Conservation (phyloP, 35 echinoderm and acorn worm genomes). For the Patiria miniata region DNA sequence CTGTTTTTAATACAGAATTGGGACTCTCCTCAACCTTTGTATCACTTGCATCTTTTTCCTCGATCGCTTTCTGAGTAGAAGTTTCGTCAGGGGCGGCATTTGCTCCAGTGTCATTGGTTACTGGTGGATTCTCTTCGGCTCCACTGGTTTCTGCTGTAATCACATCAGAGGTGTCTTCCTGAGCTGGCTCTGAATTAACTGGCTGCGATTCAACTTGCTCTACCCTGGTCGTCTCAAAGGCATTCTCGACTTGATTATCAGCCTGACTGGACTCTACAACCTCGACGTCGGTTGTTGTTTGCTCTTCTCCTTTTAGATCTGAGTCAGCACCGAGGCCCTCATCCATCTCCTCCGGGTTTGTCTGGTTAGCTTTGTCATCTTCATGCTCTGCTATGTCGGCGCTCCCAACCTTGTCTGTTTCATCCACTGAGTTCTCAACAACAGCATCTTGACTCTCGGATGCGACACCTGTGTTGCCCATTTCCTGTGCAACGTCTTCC, state of each 20-base stretch:
- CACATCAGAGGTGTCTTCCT: neutral
- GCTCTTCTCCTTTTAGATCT: no score
- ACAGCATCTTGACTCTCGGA: no score
- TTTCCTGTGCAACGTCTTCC: neutral
- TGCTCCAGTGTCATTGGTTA: neutral
- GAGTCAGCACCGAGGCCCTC: neutral
- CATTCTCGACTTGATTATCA: no score
- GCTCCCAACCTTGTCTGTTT: no score
- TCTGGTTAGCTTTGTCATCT: conserved; percentile 19
- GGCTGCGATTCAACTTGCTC: neutral
- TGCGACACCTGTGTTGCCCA: neutral
- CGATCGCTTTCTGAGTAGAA: neutral
- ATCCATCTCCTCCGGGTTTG: conserved; percentile 35
- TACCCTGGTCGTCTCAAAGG: no score
- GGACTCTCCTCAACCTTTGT: neutral
- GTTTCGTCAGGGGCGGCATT: neutral
- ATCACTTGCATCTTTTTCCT: neutral
- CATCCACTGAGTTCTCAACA: no score
- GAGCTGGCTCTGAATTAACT: neutral
- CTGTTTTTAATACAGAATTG: neutral
- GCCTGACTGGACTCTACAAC: no score
- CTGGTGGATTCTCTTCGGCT: neutral
- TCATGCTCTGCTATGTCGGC: neutral
- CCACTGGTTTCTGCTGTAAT: neutral
- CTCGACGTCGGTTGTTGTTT: no score